Conservation (phyloP, 1,140 invertebrate species). For the Spodoptera frugiperda region DNA sequence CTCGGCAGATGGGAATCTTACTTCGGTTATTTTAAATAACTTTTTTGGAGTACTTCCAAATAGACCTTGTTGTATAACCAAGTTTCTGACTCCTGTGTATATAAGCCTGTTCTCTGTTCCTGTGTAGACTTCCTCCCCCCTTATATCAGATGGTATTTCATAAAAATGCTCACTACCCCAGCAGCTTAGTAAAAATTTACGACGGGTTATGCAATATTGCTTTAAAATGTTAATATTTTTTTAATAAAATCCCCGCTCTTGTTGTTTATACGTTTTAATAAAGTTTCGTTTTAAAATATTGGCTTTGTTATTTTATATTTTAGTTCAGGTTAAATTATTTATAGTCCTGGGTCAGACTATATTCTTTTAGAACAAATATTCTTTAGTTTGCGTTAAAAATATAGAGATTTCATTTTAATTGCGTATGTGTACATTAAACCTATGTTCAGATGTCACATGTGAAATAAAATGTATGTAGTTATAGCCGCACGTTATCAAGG, state of each 20-base stretch:
- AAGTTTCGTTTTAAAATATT: constrained; percentile 27
- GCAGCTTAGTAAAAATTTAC: constrained; percentile 7
- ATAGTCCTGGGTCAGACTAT: neutral
- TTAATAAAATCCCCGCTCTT: constrained; percentile 20
- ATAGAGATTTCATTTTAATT: too few species aligned
- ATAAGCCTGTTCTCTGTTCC: too few species aligned
- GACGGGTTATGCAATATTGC: constrained; percentile 27
- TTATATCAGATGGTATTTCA: constrained; percentile 23
- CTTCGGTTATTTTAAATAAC: constrained; percentile 71
- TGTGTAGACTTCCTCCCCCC: neutral
- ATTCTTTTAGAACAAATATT: neutral
- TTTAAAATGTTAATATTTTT: constrained; percentile 44
- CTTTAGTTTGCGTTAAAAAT: neutral
- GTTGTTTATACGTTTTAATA: constrained; percentile 28
- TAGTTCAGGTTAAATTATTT: neutral
- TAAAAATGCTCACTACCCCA: constrained; percentile 27
- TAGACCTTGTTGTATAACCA: constrained; percentile 36
- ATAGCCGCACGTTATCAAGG: too few species aligned
- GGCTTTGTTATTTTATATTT: neutral
- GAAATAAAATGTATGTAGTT: too few species aligned
- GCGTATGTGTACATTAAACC: too few species aligned
- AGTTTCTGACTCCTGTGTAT: neutral
- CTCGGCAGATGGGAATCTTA: constrained; percentile 60
- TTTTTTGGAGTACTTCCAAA: constrained; percentile 71
- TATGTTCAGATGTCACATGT: too few species aligned